A percentile compares a stretch with the other conserved stretches of the same genome.
These are phyloP conservation scores for Eupithecia tripunctaria DNA, from an alignment of 2,888 invertebrate species.

Conservation along the genomic window DNA sequence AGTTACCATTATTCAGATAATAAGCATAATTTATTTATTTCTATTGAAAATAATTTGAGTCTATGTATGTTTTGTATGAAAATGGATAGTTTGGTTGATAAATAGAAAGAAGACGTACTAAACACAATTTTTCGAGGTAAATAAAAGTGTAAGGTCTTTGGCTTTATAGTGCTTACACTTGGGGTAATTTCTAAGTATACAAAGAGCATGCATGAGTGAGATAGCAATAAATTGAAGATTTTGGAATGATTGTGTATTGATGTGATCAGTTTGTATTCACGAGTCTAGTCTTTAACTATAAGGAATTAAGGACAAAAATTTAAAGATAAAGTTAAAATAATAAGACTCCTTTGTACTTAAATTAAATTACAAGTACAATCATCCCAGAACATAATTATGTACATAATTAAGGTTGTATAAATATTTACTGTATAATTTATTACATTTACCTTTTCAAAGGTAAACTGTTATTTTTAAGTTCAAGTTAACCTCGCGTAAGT, in stretches of 20 bases:
- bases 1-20: background rate
- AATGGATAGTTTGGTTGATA: background rate
- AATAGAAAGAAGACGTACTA: background rate
- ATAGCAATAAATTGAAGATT: slow-evolving; percentile 4
- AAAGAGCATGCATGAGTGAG: background rate
- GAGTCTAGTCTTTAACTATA: slow-evolving; percentile 14
- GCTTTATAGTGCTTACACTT: too few relatives aligned
- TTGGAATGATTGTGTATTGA: background rate
- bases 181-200: background rate
- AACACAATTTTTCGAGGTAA: background rate
- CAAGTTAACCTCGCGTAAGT: background rate
- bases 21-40: slow-evolving; percentile 1
- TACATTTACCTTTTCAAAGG: background rate
- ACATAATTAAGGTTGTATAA: background rate
- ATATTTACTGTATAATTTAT: background rate
- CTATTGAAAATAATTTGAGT: background rate
- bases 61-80: background rate
- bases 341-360: background rate
- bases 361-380: background rate
- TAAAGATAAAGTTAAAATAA: background rate
- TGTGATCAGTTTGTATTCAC: slow-evolving; percentile 12
- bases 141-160: background rate
- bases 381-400: slow-evolving; percentile 3
- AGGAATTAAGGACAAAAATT: slow-evolving; percentile 6
- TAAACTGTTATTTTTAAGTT: slow-evolving; percentile 3